Conservation (phyloP, 2,797 vertebrate genomes). For the Poecilia picta region DNA sequence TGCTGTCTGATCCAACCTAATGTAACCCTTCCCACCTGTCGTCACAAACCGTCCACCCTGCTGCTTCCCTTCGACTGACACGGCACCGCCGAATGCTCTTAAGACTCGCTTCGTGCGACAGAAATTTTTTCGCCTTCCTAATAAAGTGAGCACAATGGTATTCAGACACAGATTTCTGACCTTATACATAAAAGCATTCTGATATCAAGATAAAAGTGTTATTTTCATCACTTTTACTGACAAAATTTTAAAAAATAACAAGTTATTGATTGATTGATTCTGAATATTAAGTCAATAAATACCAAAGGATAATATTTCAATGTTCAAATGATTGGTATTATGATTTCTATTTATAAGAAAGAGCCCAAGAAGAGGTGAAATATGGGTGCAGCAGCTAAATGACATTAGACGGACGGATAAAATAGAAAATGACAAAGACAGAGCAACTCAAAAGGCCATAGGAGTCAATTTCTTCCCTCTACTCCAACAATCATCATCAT, state of each 20-base stretch:
- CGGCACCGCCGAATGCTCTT: background rate
- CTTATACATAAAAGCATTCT: background rate
- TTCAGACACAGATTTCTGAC: background rate
- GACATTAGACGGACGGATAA: background rate
- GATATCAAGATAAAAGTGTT: background rate
- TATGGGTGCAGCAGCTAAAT: background rate
- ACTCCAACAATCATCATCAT: too few species aligned
- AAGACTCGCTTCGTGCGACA: background rate
- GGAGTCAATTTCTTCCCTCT: background rate
- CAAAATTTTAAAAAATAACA: background rate
- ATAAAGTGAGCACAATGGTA: background rate
- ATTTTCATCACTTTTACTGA: background rate
- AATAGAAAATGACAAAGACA: background rate
- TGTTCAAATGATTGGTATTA: background rate
- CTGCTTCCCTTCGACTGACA: background rate
- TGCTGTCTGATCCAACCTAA: constrained; percentile 4
- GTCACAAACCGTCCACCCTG: background rate
- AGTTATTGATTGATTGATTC: background rate
- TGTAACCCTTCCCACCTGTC: constrained; percentile 4
- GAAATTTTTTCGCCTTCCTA: background rate
- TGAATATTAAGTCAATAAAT: background rate
- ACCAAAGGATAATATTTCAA: background rate
- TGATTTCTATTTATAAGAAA: background rate
- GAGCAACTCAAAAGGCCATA: background rate
- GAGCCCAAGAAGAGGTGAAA: background rate